Base-by-base conservation (phyloP, 1,140 invertebrate species). In the Galendromus occidentalis region DNA sequence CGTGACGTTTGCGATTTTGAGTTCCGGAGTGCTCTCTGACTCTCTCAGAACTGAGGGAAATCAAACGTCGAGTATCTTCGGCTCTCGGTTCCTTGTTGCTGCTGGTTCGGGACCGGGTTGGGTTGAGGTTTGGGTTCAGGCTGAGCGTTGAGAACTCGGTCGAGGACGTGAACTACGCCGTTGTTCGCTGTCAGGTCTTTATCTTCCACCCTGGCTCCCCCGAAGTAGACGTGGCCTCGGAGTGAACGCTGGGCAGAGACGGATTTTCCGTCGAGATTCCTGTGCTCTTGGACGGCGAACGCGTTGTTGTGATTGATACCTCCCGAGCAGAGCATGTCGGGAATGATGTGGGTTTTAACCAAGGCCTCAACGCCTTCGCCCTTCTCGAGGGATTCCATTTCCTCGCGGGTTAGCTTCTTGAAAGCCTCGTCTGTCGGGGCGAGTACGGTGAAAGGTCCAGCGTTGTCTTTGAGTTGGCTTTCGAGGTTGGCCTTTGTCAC, bases 111-210 rank as follows among this genome's bases (percentile, higher is more conserved):
- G 25, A 22, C 14, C 6, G 14, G 51, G 25, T 25, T 33, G 33
- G 51, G 51, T 9, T 59, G 51, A 29, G 22, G 17, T 33, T 59
- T 59, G 25, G 25, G 51, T 59, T 59, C 51, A 9, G 51, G 51
- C 20, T 59, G 44, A 30, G 67, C 66, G 20, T 41, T 33, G 18
- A 68, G 44, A 14, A 71, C 70, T 28, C 65, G 66, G 70, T 82
- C 81, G 59, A 82, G 77, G 47, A 79, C 78, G 70, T 83, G 81
- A 2, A 83, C 70, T 39, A 83, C 77, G 44, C 82, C 82, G 72
- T 83, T 83, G 14, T 75, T 77, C 47, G 80, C 79, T 65, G 81
- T 73, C 51, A 78, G 73, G 73, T 82, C 81, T 72, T 82, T 83
- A 68, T 79, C 77, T 18, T 76, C 79, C 18, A 82, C 76, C 7